Evolutionary conservation across 2,797 vertebrate species (phyloP), one percentile per base, ranked within the genome.

Genomic region (Sparus aurata): DNA sequence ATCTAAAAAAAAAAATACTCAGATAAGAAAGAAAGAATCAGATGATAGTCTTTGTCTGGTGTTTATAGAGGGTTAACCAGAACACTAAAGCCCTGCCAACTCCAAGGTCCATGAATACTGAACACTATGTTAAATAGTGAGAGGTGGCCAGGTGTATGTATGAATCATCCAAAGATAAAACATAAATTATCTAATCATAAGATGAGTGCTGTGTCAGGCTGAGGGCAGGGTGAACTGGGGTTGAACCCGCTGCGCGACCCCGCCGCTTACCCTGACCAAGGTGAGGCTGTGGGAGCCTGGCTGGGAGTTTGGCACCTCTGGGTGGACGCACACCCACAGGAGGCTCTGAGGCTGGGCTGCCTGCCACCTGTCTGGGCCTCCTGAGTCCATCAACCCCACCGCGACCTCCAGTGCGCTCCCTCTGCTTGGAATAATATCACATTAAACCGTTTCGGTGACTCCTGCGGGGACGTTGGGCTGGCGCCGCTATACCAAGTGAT

Each of bases 241-340:
- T 30, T 93, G 92, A 93, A 92, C 92, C 83, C 62, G 0, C 66
- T 3, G 54, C 7, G 55, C 50, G 79, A 88, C 91, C 91, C 86
- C 58, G 61, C 81, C 78, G 34, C 52, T 65, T 75, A 69, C 79
- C 75, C 89, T 78, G 86, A 80, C 79, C 17, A 69, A 88, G 89
- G 90, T 84, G 90, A 92, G 82, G 89, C 84, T 90, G 92, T 93
- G 90, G 85, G 91, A 92, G 91, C 72, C 77, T 46, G 79, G 84
- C 85, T 83, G 85, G 73, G 83, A 91, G 89, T 94, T 94, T 93
- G 86, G 90, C 95, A 94, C 95, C 94, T 95, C 90, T 71, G 71
- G 89, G 83, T 85, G 85, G 82, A 88, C 71, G 62, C 84, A 87
- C 92, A 90, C 88, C 92, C 92, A 91, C 90, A 81, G 85, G 75